Base-by-base conservation (phyloP, 2,888 invertebrate genomes). In the Nemurella pictetii region DNA sequence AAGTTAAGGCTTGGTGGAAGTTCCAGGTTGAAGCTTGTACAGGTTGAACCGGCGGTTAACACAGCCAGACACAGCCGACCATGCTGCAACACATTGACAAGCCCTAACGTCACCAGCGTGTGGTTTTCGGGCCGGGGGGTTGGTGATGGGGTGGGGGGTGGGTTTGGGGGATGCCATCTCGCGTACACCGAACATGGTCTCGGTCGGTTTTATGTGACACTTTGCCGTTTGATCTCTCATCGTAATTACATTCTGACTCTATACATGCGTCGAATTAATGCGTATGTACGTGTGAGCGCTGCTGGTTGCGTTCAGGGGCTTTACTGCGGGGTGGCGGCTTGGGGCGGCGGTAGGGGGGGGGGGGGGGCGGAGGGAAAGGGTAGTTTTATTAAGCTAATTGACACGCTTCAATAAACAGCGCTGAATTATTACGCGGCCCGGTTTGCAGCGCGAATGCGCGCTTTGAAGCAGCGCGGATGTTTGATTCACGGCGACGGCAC, bases 191-290 rank as follows among this genome's bases (percentile, higher is more conserved):
- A 28, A 78, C 78, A 78, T 29, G 29, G 78, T 25, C 30, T 27
- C 30, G 30, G 12, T 28, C 30, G 78, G 78, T 78, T 78, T 78
- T 78, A 78, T 78, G 28, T 78, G 29, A 29, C 78, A 78, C 78
- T 78, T 78, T 78, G 30, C 28, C 30, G 78, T 78, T 28, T 75
- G 78, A n/a, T 30, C 28, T 78, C 30, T 2, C n/a, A 30, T 78
- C 78, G 78, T 78, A 29, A 78, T 78, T 78, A 78, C 78, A 78
- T 29, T 30, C 78, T 78, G 78, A n/a, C 75, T n/a, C 75, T 27
- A 26, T 75, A 28, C 78, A 29, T 27, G 78, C 29, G 0, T n/a
- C 29, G 12, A 27, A 27, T 29, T 78, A n/a, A 29, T 5, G 78
- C 78, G 28, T 30, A n/a, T n/a, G n/a, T n/a, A n/a, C n/a, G n/a